These are phyloP conservation scores for Cyrtonyx montezumae DNA, from an alignment of 2,113 vertebrate species.

Conservation along the genomic window DNA sequence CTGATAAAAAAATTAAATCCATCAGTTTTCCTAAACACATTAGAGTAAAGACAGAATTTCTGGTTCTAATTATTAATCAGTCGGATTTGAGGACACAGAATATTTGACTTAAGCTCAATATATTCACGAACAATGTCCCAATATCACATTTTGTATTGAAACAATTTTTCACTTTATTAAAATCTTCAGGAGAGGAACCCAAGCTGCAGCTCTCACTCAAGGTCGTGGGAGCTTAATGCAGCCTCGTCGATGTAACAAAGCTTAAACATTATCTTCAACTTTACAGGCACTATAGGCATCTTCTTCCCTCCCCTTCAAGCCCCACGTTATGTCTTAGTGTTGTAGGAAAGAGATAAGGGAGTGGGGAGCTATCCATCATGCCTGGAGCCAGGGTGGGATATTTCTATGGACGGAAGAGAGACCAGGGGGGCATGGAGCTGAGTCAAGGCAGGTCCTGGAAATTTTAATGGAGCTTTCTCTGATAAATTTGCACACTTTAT, in stretches of 20 bases:
- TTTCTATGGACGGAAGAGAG: background rate
- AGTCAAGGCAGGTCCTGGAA: background rate
- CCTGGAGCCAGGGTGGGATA: background rate
- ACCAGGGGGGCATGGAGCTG: background rate
- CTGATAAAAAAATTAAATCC: slow-evolving; percentile 89
- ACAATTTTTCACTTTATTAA: slow-evolving; percentile 85
- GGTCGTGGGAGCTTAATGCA: slow-evolving; percentile 58
- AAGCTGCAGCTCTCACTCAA: slow-evolving; percentile 56
- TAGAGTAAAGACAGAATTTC: slow-evolving; percentile 82
- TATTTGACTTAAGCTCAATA: slow-evolving; percentile 83
- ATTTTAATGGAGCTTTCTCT: background rate
- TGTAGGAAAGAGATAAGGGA: slow-evolving; percentile 52
- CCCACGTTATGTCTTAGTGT: background rate
- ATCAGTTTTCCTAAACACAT: slow-evolving; percentile 87
- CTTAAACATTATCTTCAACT: slow-evolving; percentile 74
- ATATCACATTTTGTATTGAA: slow-evolving; percentile 81
- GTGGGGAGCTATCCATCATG: background rate
- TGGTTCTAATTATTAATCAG: slow-evolving; percentile 86
- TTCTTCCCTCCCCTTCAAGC: slow-evolving; percentile 44
- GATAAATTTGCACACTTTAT: background rate
- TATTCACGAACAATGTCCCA: slow-evolving; percentile 81
- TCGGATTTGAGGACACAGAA: slow-evolving; percentile 80
- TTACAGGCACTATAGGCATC: slow-evolving; percentile 66
- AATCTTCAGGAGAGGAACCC: slow-evolving; percentile 74
- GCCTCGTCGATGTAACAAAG: slow-evolving; percentile 65